Evolutionary conservation across 2,797 vertebrate species (phyloP).

Genomic region (Benthosema pterotum): DNA sequence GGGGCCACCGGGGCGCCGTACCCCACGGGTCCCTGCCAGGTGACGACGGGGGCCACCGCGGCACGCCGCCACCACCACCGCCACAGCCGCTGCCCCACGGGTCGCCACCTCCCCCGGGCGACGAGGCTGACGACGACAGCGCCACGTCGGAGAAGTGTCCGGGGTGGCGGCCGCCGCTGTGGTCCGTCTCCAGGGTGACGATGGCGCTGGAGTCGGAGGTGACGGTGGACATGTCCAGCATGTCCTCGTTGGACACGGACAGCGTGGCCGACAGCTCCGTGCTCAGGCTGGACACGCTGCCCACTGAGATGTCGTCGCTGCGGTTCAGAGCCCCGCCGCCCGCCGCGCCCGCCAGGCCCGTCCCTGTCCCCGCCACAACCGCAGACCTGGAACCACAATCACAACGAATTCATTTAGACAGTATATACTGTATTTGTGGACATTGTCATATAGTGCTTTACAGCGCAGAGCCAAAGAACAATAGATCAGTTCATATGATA

Average conservation of each 20-base stretch:
- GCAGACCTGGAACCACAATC: too few species aligned
- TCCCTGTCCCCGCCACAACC: too few species aligned
- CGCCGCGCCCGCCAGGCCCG: background rate
- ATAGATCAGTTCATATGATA: too few species aligned
- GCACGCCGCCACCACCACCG: too few species aligned
- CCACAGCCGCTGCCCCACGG: too few species aligned
- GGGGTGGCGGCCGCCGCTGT: constrained; percentile 67
- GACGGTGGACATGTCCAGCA: constrained; percentile 89
- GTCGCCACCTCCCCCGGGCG: background rate
- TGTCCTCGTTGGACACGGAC: constrained; percentile 90
- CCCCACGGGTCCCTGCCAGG: constrained; percentile 40
- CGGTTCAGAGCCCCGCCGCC: constrained; percentile 71
- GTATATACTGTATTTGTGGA: too few species aligned
- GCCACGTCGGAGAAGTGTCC: constrained; percentile 81
- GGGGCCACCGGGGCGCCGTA: constrained; percentile 51
- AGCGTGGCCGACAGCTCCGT: constrained; percentile 88
- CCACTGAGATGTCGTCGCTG: constrained; percentile 87
- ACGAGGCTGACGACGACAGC: constrained; percentile 65
- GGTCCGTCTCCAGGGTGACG: constrained; percentile 88
- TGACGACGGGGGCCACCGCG: too few species aligned
- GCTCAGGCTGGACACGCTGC: constrained; percentile 92
- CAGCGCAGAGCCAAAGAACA: too few species aligned
- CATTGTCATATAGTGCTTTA: too few species aligned
- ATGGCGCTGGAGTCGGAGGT: constrained; percentile 93
- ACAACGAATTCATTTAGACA: too few species aligned